Conservation (phyloP, 2,888 invertebrate species). For the Sisyra terminalis region DNA sequence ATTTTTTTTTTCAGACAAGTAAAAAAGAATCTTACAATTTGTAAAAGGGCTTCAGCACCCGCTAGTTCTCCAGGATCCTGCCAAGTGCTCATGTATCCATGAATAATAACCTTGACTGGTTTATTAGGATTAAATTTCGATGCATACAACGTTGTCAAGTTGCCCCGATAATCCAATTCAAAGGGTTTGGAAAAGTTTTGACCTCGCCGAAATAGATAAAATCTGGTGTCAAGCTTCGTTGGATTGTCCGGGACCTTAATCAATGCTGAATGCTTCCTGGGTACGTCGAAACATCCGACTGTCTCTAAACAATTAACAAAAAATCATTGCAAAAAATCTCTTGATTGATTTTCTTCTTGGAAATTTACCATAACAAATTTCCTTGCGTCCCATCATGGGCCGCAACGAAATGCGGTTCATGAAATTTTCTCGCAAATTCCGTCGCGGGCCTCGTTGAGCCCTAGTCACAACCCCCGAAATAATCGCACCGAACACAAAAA, state of each 20-base stretch:
- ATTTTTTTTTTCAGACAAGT: too few relatives aligned
- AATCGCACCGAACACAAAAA: too few relatives aligned
- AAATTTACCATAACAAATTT: too few relatives aligned
- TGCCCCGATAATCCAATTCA: slow-evolving; percentile 29
- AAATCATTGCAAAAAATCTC: too few relatives aligned
- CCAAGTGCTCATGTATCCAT: slow-evolving; percentile 40
- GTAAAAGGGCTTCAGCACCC: slow-evolving; percentile 28
- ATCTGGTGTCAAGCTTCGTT: slow-evolving; percentile 31
- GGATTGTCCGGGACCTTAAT: slow-evolving; percentile 38
- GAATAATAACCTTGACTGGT: slow-evolving; percentile 33
- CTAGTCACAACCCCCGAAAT: too few relatives aligned
- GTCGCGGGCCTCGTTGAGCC: too few relatives aligned
- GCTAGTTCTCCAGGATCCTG: slow-evolving; percentile 28
- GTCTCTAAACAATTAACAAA: slow-evolving; percentile 26
- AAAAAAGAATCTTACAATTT: slow-evolving; percentile 27
- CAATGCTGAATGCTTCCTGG: slow-evolving; percentile 29
- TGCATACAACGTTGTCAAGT: slow-evolving; percentile 24
- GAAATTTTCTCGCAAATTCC: too few relatives aligned
- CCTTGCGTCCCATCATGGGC: too few relatives aligned
- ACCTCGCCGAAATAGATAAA: slow-evolving; percentile 30
- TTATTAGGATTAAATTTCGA: slow-evolving; percentile 29
- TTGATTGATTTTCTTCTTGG: too few relatives aligned
- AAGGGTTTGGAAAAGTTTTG: slow-evolving; percentile 25
- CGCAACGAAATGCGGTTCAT: too few relatives aligned
- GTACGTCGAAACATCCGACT: slow-evolving; percentile 37